Conservation (phyloP, 1,140 invertebrate species). For the Bombus vancouverensis region DNA sequence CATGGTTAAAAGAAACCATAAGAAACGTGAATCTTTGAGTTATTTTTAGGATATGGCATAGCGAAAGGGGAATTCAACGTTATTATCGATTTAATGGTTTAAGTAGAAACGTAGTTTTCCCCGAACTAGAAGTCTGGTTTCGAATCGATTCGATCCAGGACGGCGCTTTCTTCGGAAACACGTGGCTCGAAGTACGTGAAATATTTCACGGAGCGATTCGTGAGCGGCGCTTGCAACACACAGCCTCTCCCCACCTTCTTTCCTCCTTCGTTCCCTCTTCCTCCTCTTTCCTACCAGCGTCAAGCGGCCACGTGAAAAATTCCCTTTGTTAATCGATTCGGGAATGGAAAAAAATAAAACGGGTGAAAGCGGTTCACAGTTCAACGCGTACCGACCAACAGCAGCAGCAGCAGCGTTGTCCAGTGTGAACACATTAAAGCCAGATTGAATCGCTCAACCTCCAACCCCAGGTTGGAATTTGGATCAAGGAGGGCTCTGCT, state of each 20-base stretch:
- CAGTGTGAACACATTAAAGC: slow-evolving; percentile 65
- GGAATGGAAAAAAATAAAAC: slow-evolving; percentile 50
- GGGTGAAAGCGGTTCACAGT: slow-evolving; percentile 51
- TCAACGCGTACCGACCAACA: slow-evolving; percentile 32
- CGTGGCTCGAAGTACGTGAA: slow-evolving; percentile 34
- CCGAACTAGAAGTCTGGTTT: neutral
- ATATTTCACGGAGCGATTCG: slow-evolving; percentile 34
- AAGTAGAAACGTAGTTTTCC: neutral
- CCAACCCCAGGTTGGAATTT: slow-evolving; percentile 78
- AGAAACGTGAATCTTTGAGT: neutral
- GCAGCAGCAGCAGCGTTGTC: slow-evolving; percentile 46
- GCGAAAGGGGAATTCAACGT: neutral
- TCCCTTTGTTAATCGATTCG: slow-evolving; percentile 51
- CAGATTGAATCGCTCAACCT: slow-evolving; percentile 73
- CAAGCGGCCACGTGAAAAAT: slow-evolving; percentile 26
- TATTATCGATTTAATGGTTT: neutral
- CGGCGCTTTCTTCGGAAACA: slow-evolving; percentile 34
- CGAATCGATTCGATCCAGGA: slow-evolving; percentile 11
- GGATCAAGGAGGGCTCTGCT: slow-evolving; percentile 79
- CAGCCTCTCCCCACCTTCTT: too few relatives aligned
- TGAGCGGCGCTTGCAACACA: slow-evolving; percentile 31
- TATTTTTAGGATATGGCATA: neutral
- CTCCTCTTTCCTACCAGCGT: too few relatives aligned
- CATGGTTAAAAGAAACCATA: too few relatives aligned
- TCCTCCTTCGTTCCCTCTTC: too few relatives aligned